These are phyloP conservation scores for Sinocyclocheilus rhinocerous DNA, from an alignment of 2,113 vertebrate genomes.

Conservation along the genomic window DNA sequence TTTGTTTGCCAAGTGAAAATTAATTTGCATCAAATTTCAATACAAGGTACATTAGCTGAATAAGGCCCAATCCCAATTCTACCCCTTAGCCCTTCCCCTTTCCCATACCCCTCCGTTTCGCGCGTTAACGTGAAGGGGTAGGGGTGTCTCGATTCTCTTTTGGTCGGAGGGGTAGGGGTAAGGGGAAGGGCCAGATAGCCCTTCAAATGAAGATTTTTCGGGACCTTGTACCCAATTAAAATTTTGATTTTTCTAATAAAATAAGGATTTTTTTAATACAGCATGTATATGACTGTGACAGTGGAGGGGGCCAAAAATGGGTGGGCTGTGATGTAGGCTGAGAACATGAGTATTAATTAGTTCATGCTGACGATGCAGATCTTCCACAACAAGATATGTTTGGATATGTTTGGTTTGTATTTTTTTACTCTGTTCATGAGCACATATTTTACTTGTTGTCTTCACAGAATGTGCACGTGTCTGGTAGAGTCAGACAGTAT, in stretches of 20 bases:
- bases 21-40: no score
- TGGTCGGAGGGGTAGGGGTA: no score
- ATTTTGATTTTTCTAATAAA: neutral
- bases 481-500: no score
- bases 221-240: conserved; percentile 1
- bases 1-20: no score
- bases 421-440: neutral
- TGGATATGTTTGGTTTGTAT: neutral
- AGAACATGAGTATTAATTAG: neutral
- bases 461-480: neutral
- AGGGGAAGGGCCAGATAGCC: no score
- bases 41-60: no score
- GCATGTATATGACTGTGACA: neutral
- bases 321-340: neutral
- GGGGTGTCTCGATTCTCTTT: no score
- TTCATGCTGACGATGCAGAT: neutral
- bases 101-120: no score
- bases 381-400: neutral
- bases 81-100: no score
- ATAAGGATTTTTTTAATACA: neutral
- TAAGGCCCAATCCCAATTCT: no score
- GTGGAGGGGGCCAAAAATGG: neutral
- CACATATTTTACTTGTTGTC: neutral
- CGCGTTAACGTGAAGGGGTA: no score
- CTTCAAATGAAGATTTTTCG: no score